These are phyloP conservation scores for Carlito syrichta DNA, from an alignment of 2,113 vertebrate species.

Conservation along the genomic window DNA sequence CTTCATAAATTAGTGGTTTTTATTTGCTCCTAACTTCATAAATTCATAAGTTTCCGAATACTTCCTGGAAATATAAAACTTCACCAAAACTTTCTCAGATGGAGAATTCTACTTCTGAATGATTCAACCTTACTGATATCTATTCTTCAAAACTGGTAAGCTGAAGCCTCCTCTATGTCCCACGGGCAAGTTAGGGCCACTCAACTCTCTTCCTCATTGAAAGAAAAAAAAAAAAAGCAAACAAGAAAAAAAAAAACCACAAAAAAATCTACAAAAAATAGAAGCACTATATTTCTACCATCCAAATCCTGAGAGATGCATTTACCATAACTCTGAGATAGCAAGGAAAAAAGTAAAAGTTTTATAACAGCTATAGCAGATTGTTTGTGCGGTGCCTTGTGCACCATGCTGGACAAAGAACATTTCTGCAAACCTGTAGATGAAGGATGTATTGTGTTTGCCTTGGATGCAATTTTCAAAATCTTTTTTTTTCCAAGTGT, in stretches of 20 bases:
- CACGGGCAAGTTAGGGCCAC: background rate
- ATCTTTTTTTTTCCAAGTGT: slow-evolving; percentile 39
- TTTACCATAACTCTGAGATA: background rate
- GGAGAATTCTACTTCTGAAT: background rate
- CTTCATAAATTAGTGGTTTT: background rate
- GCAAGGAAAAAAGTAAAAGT: background rate
- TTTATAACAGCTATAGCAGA: background rate
- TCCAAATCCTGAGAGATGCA: background rate
- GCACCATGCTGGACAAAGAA: background rate
- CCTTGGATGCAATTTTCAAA: background rate
- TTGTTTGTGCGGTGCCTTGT: background rate
- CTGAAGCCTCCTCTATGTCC: background rate
- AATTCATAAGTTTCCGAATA: background rate
- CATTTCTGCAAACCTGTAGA: background rate
- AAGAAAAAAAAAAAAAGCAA: too few relatives aligned
- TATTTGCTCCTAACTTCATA: background rate
- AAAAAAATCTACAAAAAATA: too few relatives aligned
- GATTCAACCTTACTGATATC: background rate
- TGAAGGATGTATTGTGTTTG: slow-evolving; percentile 21
- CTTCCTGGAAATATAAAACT: background rate
- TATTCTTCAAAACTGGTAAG: background rate
- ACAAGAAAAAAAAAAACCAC: too few relatives aligned
- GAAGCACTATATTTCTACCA: background rate
- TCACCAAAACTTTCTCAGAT: background rate
- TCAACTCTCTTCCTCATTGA: background rate